Base-by-base conservation (phyloP, 2,888 invertebrate species). In the Lasioglossum oenotherae region DNA sequence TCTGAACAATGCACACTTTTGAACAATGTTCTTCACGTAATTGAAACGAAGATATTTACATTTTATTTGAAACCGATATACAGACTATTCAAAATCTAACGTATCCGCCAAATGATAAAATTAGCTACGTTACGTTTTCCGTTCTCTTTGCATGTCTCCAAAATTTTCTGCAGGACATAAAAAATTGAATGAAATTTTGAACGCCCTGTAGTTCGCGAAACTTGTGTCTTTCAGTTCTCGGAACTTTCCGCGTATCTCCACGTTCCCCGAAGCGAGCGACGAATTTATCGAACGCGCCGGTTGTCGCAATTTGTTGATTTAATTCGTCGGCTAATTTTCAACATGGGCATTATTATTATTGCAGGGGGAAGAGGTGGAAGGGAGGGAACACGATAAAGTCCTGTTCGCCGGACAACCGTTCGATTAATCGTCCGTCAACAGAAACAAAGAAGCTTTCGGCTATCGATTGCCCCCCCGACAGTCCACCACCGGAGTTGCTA, bases 371-470 rank as follows among this genome's bases (percentile, higher is more conserved):
- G 23, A 1, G 23, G 12, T 44, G 44, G 41, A 41, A 41, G 19
- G 8, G 8, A 4, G 8, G 53, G 53, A 16, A 8, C 5, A 5
- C 60, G 60, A 72, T 75, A 60, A 71, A 60, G 60, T 14, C 27
- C 14, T 27, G 27, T 60, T 14, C 60, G 14, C 5, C 27, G 27
- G 27, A 14, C 60, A 53, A 53, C 53, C 53, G 53, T 53, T 53
- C 53, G 23, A 23, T 23, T 23, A 60, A 60, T 60, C 60, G 27
- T 60, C 16, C 27, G 60, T 27, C 60, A 27, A 14, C 60, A 27
- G 60, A 41, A 67, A 77, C 23, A 77, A 44, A 77, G 44, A 60
- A 41, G 41, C 44, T 38, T 64, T 76, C 41, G 44, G 19, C 60
- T 35, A 31, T 35, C 46, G 77, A 77, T 67, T 64, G 27, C 49